Evolutionary conservation across 2,113 vertebrate genomes (phyloP), one percentile per base, ranked within the genome.

Genomic region (Pagrus major): DNA sequence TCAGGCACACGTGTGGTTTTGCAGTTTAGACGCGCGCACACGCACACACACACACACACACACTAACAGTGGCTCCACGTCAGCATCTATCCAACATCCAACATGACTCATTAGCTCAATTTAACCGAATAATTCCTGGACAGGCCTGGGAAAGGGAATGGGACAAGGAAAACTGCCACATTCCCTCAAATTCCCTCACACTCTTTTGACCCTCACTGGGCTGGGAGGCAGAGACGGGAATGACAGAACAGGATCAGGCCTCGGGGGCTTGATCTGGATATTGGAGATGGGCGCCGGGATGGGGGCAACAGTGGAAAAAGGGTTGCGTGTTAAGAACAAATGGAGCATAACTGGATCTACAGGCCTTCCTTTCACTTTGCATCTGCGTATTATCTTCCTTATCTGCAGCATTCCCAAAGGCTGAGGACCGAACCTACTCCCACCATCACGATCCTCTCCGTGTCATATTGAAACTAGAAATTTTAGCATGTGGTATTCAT

Each of bases 151-250:
- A 84, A 82, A 49, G 21, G 20, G 71, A 86, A 71, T 31, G 60
- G 27, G 41, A 78, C 64, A 31, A 37, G 84, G 67, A 83, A 71
- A 84, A 76, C 68, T 78, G 88, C 80, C 87, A 86, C 78, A 61
- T 77, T 66, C 66, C 64, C 81, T 89, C 49, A 81, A 56, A 83
- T 81, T 71, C 18, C 56, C 71, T 82, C 59, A 86, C 77, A 81
- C 63, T 85, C 58, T 47, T 69, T 93, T 84, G 87, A 90, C 79
- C 83, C 71, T 66, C 49, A 11, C 80, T 41, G 59, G 83, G 52
- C 76, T 55, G 37, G 73, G 44, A 85, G 51, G 42, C 37, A 54
- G 66, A 80, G 39, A 55, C 5, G 35, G n/a, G 56, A 46, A n/a
- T 67, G 63, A 80, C 44, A 61, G 78, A 76, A 60, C 49, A 58